phyloP scores from a whole-genome alignment of 2,888 invertebrate genomes.

The Thecocarcelia acutangulata region DNA sequence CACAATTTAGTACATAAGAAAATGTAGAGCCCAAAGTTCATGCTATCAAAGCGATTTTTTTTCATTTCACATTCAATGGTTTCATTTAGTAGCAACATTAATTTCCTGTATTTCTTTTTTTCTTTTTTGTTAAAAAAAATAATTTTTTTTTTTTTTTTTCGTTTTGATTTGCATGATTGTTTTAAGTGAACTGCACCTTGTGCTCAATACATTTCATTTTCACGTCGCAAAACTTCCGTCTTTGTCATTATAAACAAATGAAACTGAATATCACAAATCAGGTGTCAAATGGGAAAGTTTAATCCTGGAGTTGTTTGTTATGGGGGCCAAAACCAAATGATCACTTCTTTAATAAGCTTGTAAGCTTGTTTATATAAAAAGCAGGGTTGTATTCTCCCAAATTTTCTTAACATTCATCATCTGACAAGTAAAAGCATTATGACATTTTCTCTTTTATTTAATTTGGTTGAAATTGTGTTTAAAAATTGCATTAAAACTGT shows the following conservation, averaged over 20 bases:
- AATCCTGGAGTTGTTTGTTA: background rate
- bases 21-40: slow-evolving; percentile 37
- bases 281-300: slow-evolving; percentile 26
- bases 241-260: slow-evolving; percentile 50
- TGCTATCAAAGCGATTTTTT: slow-evolving; percentile 49
- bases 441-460: too few relatives aligned
- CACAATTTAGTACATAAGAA: background rate
- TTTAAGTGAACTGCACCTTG: slow-evolving; percentile 68
- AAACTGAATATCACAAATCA: slow-evolving; percentile 64
- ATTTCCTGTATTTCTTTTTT: slow-evolving; percentile 44
- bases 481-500: too few relatives aligned
- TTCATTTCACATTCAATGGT: slow-evolving; percentile 42
- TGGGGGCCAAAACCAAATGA: too few relatives aligned
- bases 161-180: slow-evolving; percentile 66
- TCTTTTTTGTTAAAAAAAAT: background rate
- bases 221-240: slow-evolving; percentile 65
- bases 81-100: slow-evolving; percentile 64
- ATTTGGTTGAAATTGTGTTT: too few relatives aligned
- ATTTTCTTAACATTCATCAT: too few relatives aligned
- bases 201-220: slow-evolving; percentile 69
- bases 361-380: too few relatives aligned
- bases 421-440: too few relatives aligned
- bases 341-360: background rate
- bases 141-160: slow-evolving; percentile 19
- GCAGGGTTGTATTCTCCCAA: too few relatives aligned